Base-by-base conservation (phyloP, 2,113 vertebrate genomes). In the Plotosus lineatus region DNA sequence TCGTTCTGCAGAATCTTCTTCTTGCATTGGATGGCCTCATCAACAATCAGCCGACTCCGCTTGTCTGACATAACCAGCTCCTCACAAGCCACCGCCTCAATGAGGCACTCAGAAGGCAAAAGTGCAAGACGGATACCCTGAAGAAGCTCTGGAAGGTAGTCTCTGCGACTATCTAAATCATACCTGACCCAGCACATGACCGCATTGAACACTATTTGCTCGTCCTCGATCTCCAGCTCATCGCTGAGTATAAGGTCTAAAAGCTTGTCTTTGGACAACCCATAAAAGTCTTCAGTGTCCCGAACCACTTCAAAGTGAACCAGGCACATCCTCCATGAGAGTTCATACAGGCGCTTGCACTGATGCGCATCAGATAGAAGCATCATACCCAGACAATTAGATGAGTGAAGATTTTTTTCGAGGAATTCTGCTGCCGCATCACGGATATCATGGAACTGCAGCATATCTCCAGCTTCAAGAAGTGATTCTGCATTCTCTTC, bases 321-420 rank as follows among this genome's bases (percentile, higher is more conserved):
- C 68, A 98, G 92, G 89, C 96, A 98, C 97, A 97, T 98, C 88
- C 95, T 92, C 95, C 96, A 96, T 2, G 97, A 95, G 40, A 96
- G 92, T 84, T 98, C 95, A 0, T 96, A 95, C 33, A 98, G 94
- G 6, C 94, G 86, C 75, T 95, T 94, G 87, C 97, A 98, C 92
- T 98, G 97, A 85, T 98, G 97, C 19, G 97, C 97, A 0, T 98
- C 97, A 0, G 97, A 96, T 7, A 98, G 89, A 88, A 97, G 89
- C 95, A 98, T 94, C 95, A 96, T 97, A 80, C 95, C 96, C 87
- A 98, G 89, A 88, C 97, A 98, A 90, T 98, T 98, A 86, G 95
- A 95, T 0, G 96, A 91, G 53, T 94, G 92, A 12, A 98, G 94
- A 82, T 96, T 96, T 90, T 95, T 96, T 88, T 98, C 97, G 21